These are phyloP conservation scores for Phycodurus eques DNA, from an alignment of 2,113 vertebrate genomes.

Conservation along the genomic window DNA sequence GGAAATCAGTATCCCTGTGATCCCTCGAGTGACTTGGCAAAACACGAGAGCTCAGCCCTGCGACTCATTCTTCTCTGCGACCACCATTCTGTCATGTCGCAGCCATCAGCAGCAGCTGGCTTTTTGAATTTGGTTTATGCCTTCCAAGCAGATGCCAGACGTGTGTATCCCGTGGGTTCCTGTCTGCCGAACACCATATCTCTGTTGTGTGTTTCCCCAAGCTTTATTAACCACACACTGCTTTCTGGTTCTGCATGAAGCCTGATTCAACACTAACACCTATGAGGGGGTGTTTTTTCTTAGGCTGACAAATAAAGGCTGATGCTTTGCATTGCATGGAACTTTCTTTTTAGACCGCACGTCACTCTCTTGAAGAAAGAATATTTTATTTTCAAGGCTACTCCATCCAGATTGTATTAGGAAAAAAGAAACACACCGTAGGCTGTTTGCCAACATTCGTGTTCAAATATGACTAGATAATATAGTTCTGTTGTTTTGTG, in stretches of 20 bases:
- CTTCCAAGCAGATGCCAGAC: constrained; percentile 59
- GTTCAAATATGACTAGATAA: too few relatives aligned
- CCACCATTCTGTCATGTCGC: constrained; percentile 32
- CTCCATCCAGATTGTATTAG: background rate
- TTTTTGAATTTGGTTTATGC: constrained; percentile 54
- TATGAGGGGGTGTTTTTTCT: constrained; percentile 6
- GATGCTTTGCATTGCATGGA: background rate
- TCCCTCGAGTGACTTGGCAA: constrained; percentile 21
- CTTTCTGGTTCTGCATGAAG: constrained; percentile 34
- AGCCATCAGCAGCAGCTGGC: constrained; percentile 55
- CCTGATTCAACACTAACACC: constrained; percentile 29
- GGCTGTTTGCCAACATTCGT: too few relatives aligned
- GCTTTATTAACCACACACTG: constrained; percentile 35
- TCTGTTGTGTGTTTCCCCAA: constrained; percentile 42
- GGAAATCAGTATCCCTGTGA: constrained; percentile 40
- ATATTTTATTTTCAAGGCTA: background rate
- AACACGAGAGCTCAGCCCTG: constrained; percentile 23
- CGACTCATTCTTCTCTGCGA: constrained; percentile 34
- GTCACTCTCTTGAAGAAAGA: background rate
- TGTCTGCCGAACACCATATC: constrained; percentile 34
- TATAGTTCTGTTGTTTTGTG: too few relatives aligned
- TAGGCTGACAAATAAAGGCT: background rate
- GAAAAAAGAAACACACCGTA: too few relatives aligned
- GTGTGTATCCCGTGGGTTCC: constrained; percentile 37
- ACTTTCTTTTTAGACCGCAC: background rate